These are phyloP conservation scores for Luperina testacea DNA, from an alignment of 2,888 invertebrate genomes.

Conservation along the genomic window DNA sequence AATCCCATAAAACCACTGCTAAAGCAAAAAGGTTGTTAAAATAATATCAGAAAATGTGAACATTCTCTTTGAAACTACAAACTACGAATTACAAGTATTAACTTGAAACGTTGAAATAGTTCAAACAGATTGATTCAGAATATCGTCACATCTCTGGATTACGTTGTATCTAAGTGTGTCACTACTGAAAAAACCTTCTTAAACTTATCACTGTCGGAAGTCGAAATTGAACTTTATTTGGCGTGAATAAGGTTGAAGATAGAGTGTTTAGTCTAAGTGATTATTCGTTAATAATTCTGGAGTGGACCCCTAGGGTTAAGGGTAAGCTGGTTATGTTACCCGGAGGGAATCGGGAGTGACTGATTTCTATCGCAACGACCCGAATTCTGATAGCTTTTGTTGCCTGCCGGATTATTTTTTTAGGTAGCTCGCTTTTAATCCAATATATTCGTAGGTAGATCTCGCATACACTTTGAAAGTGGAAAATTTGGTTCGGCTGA, in stretches of 20 bases:
- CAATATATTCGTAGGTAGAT: slow-evolving; percentile 34
- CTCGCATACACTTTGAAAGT: slow-evolving; percentile 39
- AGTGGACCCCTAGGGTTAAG: slow-evolving; percentile 69
- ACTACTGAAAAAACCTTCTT: slow-evolving; percentile 69
- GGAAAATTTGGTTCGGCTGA: slow-evolving; percentile 21
- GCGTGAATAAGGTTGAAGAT: slow-evolving; percentile 51
- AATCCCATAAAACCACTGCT: background rate
- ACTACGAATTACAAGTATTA: slow-evolving; percentile 36
- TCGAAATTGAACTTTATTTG: slow-evolving; percentile 46
- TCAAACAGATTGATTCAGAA: slow-evolving; percentile 64
- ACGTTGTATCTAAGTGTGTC: slow-evolving; percentile 68
- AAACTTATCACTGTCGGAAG: slow-evolving; percentile 30
- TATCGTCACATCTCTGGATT: slow-evolving; percentile 64
- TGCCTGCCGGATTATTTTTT: slow-evolving; percentile 63
- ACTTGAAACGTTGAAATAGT: slow-evolving; percentile 39
- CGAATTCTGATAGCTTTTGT: slow-evolving; percentile 70
- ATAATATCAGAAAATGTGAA: slow-evolving; percentile 11
- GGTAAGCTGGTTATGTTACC: slow-evolving; percentile 75
- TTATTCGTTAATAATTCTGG: slow-evolving; percentile 75
- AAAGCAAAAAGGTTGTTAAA: slow-evolving; percentile 3
- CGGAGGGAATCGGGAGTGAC: slow-evolving; percentile 73
- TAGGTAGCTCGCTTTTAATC: slow-evolving; percentile 56
- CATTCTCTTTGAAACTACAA: background rate
- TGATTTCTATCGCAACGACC: slow-evolving; percentile 72
- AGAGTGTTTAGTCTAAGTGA: slow-evolving; percentile 36